Percentiles rank a stretch among this genome's conserved stretches.
phyloP scores from a whole-genome alignment of 2,797 vertebrate species.

The Holocentrus rufus region DNA sequence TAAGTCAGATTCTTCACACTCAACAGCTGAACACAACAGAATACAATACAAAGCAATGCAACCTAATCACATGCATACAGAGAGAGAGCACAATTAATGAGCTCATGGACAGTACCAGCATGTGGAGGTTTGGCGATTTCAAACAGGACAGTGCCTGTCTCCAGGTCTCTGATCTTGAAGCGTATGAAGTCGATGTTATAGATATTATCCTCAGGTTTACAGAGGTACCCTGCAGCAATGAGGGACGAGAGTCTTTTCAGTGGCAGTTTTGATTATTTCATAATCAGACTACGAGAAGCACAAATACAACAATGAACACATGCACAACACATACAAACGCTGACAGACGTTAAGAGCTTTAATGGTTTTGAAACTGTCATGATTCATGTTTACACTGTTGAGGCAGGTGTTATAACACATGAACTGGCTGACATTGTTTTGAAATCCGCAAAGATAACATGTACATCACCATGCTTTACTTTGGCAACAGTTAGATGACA shows the following conservation, averaged over 20 bases:
- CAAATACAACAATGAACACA: neutral
- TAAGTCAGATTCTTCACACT: neutral
- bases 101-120: slow-evolving; percentile 76
- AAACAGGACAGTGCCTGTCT: slow-evolving; percentile 90
- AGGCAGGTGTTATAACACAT: neutral
- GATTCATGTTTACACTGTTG: neutral
- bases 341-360: neutral
- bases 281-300: no score
- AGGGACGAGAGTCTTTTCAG: slow-evolving; percentile 1
- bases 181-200: slow-evolving; percentile 93
- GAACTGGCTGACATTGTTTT: neutral
- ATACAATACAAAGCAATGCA: slow-evolving; percentile 79
- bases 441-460: slow-evolving; percentile 10
- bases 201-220: slow-evolving; percentile 91
- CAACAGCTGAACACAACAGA: slow-evolving; percentile 3
- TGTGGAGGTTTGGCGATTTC: slow-evolving; percentile 92
- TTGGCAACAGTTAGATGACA: neutral
- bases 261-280: no score
- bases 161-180: slow-evolving; percentile 94
- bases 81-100: neutral
- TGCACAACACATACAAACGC: slow-evolving; percentile 16
- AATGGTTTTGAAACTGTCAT: neutral
- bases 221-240: slow-evolving; percentile 85
- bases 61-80: neutral
- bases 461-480: slow-evolving; percentile 4